Conservation (phyloP, 2,113 vertebrate species). For the Entomyzon cyanotis region DNA sequence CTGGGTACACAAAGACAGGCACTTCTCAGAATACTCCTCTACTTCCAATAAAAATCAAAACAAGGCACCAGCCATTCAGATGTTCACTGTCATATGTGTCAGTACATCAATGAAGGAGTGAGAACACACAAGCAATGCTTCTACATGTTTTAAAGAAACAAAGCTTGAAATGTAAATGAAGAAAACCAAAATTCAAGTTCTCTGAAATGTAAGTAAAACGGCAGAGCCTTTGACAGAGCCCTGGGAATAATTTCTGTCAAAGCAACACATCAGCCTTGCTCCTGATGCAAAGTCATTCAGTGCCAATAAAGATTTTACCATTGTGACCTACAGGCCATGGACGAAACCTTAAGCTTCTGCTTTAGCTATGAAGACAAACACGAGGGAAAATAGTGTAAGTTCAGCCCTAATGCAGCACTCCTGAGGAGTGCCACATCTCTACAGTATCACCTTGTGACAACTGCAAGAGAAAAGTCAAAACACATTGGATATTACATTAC, state of each 20-base stretch:
- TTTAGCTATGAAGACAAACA: not conserved
- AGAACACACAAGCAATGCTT: not conserved
- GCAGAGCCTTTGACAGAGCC: not conserved
- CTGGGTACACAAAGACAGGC: not conserved
- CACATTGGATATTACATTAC: not conserved
- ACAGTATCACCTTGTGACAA: accelerated
- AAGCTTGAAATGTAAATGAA: conserved; percentile 35
- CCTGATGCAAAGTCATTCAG: not conserved
- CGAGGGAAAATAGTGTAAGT: not conserved
- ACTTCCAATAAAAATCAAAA: not conserved
- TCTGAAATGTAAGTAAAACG: not conserved
- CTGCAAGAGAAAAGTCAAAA: not conserved
- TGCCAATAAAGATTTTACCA: not conserved
- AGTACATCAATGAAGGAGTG: not conserved
- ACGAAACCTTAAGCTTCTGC: not conserved
- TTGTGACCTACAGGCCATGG: not conserved
- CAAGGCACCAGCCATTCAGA: not conserved
- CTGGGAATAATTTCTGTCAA: not conserved
- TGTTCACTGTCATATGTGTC: not conserved
- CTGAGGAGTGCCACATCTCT: not conserved
- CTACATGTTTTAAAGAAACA: conserved; percentile 6
- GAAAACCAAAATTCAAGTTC: conserved; percentile 26
- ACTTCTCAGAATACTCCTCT: not conserved
- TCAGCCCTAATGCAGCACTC: not conserved
- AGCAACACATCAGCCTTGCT: not conserved